phyloP scores from a whole-genome alignment of 1,140 invertebrate genomes.

The Cataglyphis hispanica region DNA sequence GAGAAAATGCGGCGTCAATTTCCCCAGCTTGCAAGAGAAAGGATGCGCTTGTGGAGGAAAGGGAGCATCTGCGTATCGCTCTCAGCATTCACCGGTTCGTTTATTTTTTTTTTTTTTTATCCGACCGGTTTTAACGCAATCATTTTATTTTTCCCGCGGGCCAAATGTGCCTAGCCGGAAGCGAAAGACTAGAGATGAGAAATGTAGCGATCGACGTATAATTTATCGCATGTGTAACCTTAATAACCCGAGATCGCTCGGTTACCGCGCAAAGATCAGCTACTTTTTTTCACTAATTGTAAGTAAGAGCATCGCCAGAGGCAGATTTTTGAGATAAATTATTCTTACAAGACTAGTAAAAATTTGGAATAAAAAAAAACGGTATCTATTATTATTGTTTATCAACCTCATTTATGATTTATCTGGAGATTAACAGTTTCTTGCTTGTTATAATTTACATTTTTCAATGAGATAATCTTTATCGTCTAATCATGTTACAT shows the following conservation, averaged over 20 bases:
- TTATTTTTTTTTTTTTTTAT: constrained; percentile 14
- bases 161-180: background rate
- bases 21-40: constrained; percentile 28
- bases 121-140: constrained; percentile 15
- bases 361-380: constrained; percentile 29
- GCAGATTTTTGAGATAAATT: constrained; percentile 23
- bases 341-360: constrained; percentile 11
- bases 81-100: background rate
- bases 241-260: background rate
- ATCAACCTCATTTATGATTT: constrained; percentile 18
- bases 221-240: constrained; percentile 30
- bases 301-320: background rate
- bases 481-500: background rate
- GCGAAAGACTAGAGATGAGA: constrained; percentile 15
- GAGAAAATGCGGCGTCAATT: constrained; percentile 53
- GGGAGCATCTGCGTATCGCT: constrained; percentile 23
- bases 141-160: background rate
- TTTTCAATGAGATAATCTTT: too few species aligned
- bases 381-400: constrained; percentile 7
- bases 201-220: constrained; percentile 25
- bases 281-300: background rate
- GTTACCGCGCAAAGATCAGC: background rate
- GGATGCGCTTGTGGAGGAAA: background rate
- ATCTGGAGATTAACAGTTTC: constrained; percentile 26
- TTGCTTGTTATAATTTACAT: background rate